A percentile compares a stretch with the other conserved stretches of the same genome.
phyloP scores from a whole-genome alignment of 2,888 invertebrate genomes.

The Notodonta dromedarius region DNA sequence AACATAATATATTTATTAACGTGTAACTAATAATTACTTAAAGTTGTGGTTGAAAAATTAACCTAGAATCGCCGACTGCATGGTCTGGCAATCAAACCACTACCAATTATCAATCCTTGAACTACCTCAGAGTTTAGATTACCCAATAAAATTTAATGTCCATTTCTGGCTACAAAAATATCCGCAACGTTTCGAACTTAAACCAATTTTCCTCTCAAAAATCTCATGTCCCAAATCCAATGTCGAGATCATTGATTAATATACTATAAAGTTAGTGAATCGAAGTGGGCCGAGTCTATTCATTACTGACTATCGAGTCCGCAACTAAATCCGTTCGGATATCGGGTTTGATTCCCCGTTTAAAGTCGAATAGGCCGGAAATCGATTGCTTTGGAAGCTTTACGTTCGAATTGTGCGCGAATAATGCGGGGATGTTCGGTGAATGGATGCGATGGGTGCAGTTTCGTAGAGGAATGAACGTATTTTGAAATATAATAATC shows the following conservation, averaged over 20 bases:
- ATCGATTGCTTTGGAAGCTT: constrained; percentile 81
- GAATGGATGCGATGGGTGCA: constrained; percentile 16
- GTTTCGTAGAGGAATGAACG: not conserved
- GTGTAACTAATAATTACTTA: no score
- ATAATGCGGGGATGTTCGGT: constrained; percentile 27
- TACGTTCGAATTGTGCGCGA: constrained; percentile 62
- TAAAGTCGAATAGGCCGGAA: constrained; percentile 84
- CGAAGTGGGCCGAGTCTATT: constrained; percentile 64
- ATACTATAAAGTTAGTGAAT: constrained; percentile 51
- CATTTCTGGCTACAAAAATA: not conserved
- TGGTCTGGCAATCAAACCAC: no score
- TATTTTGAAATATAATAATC: not conserved
- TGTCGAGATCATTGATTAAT: constrained; percentile 27
- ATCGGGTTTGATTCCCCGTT: constrained; percentile 81
- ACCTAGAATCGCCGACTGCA: no score
- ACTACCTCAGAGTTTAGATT: not conserved
- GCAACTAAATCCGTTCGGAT: constrained; percentile 79
- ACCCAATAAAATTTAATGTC: not conserved
- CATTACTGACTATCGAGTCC: constrained; percentile 72
- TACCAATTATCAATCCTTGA: no score
- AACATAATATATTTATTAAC: no score
- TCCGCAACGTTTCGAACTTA: not conserved
- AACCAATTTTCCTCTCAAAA: not conserved
- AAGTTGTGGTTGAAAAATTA: no score
- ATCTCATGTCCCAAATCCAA: constrained; percentile 20